Evolutionary conservation across 2,888 invertebrate genomes (phyloP).

Genomic region (Coleophora deauratella): DNA sequence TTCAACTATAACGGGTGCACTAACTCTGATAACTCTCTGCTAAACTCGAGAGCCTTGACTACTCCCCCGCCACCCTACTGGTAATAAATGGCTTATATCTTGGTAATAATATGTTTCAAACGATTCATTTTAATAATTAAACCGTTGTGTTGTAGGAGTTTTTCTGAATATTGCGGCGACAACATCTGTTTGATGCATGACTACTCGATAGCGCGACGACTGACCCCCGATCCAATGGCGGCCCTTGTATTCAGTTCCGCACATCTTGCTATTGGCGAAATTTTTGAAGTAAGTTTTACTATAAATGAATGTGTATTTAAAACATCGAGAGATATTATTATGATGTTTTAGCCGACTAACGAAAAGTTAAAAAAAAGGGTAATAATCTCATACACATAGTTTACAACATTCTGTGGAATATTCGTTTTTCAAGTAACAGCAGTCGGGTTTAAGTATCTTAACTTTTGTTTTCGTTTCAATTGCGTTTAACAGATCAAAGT

Average conservation of each 20-base stretch:
- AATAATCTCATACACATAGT: no score
- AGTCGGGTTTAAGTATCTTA: no score
- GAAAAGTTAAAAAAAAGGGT: no score
- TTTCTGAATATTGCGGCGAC: conserved; percentile 79
- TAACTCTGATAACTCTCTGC: conserved; percentile 48
- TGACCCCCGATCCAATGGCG: conserved; percentile 42
- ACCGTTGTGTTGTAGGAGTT: conserved; percentile 43
- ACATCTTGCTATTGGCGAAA: conserved; percentile 81
- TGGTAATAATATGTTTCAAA: not conserved
- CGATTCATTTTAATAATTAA: no score
- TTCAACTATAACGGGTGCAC: conserved; percentile 57
- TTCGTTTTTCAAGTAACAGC: no score
- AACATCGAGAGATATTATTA: no score
- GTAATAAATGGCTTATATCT: conserved; percentile 23
- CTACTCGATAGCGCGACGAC: conserved; percentile 77
- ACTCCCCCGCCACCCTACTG: conserved; percentile 57
- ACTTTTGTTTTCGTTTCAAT: not conserved
- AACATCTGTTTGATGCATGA: conserved; percentile 81
- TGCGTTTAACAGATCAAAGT: conserved; percentile 64
- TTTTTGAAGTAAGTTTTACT: conserved; percentile 82
- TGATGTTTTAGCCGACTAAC: not conserved
- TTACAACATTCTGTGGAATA: no score
- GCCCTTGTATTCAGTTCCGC: conserved; percentile 81
- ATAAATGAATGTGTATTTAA: no score
- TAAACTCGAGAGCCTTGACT: conserved; percentile 33